These are phyloP conservation scores for Dendropsophus ebraccatus DNA, from an alignment of 2,113 vertebrate genomes.

Conservation along the genomic window DNA sequence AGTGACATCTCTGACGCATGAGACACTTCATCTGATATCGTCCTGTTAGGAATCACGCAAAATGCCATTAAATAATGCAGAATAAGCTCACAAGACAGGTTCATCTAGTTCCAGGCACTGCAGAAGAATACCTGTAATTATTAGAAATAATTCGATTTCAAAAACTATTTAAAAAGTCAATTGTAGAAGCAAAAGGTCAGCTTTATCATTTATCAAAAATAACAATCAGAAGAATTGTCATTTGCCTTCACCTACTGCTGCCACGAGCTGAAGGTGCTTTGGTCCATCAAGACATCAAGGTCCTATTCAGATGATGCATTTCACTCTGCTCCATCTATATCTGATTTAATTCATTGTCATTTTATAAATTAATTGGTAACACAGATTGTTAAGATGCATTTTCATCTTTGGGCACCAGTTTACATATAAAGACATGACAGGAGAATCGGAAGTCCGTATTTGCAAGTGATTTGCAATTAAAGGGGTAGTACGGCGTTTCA, in stretches of 20 bases:
- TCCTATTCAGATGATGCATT: not conserved
- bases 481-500: no score
- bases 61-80: not conserved
- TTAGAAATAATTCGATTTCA: no score
- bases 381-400: not conserved
- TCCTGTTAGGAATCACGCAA: not conserved
- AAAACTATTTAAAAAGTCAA: no score
- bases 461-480: no score
- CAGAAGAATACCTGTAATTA: not conserved
- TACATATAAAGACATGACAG: no score
- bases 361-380: not conserved
- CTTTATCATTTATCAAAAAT: no score
- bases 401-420: not conserved
- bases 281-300: not conserved
- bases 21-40: no score
- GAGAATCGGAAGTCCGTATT: no score
- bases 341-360: not conserved
- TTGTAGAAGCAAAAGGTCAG: no score
- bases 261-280: not conserved
- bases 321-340: not conserved
- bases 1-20: not conserved
- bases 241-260: not conserved
- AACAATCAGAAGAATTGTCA: no score
- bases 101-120: not conserved
- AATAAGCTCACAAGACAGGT: not conserved